phyloP scores from a whole-genome alignment of 1,140 invertebrate species.

The Macrosteles quadrilineatus region DNA sequence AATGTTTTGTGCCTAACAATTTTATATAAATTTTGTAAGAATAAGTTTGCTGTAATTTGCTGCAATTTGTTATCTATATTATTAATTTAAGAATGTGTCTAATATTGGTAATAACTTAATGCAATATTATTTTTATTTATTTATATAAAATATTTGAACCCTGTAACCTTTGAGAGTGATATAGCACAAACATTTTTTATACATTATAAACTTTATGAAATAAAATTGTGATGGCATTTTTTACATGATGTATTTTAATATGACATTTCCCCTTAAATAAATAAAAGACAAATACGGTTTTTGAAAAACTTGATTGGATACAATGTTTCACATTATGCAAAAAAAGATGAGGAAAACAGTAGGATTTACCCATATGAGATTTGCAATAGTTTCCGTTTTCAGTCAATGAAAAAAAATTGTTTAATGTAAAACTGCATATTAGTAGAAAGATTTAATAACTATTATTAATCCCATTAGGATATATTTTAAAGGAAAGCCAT shows the following conservation, averaged over 20 bases:
- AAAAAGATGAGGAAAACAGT: too few relatives aligned
- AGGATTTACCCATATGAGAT: too few relatives aligned
- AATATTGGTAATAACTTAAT: not conserved
- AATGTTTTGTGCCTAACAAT: not conserved
- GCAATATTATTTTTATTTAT: conserved; percentile 15
- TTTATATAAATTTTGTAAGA: not conserved
- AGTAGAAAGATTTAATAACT: too few relatives aligned
- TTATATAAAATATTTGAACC: conserved; percentile 12
- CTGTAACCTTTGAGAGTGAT: conserved; percentile 25
- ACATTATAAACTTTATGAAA: conserved; percentile 25
- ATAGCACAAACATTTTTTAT: conserved; percentile 31
- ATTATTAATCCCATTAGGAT: too few relatives aligned
- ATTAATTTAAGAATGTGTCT: not conserved
- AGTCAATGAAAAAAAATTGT: too few relatives aligned
- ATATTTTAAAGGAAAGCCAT: too few relatives aligned
- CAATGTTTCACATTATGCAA: too few relatives aligned
- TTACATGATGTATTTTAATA: not conserved
- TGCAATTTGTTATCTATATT: not conserved
- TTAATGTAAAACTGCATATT: too few relatives aligned
- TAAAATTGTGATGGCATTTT: conserved; percentile 31
- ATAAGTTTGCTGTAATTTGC: not conserved
- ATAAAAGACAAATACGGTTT: too few relatives aligned
- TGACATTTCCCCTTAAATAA: too few relatives aligned
- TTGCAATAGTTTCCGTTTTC: too few relatives aligned
- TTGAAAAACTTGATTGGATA: too few relatives aligned